Conservation (phyloP, 2,888 invertebrate genomes). For the Thyatira batis region DNA sequence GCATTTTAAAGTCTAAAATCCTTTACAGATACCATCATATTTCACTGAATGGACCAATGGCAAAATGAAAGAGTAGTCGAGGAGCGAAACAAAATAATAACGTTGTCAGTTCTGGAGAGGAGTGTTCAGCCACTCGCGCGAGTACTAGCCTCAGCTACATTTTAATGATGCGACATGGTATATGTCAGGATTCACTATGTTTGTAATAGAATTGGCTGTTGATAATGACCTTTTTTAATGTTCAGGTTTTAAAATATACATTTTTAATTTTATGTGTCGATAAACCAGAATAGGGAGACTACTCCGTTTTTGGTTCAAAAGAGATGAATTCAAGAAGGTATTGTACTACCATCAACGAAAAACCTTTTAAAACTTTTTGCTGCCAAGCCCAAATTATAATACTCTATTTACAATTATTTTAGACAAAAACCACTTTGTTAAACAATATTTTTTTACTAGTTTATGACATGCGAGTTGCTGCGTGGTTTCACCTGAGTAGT, state of each 20-base stretch:
- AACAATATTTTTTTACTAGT: too few relatives aligned
- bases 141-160: slow-evolving; percentile 21
- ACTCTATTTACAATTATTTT: too few relatives aligned
- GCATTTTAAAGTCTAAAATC: neutral
- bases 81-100: slow-evolving; percentile 3
- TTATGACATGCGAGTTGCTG: too few relatives aligned
- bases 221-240: neutral
- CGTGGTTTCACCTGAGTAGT: too few relatives aligned
- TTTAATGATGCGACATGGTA: slow-evolving; percentile 33
- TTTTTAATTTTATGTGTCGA: neutral
- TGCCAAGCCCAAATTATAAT: too few relatives aligned
- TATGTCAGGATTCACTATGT: neutral
- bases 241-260: neutral
- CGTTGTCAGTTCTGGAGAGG: slow-evolving; percentile 3
- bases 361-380: too few relatives aligned
- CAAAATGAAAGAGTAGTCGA: slow-evolving; percentile 1
- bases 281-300: too few relatives aligned
- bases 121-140: slow-evolving; percentile 32
- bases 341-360: too few relatives aligned
- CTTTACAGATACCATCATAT: neutral
- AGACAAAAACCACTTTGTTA: too few relatives aligned
- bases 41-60: neutral
- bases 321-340: too few relatives aligned
- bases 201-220: neutral
- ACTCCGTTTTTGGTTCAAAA: too few relatives aligned